phyloP scores from a whole-genome alignment of 2,113 vertebrate genomes.

The Apeltes quadracus region DNA sequence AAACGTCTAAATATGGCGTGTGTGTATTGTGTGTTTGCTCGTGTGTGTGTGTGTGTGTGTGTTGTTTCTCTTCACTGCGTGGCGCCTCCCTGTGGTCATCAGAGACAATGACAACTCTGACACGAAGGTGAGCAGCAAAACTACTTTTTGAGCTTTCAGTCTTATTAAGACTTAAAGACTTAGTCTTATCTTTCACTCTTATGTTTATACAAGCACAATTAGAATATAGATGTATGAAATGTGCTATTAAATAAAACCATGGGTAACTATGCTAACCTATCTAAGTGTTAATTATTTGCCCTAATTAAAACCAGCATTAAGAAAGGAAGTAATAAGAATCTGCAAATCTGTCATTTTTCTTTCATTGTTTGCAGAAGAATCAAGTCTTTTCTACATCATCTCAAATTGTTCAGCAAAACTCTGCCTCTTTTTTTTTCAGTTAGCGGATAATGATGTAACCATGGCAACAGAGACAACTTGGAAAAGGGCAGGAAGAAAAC shows the following conservation, averaged over 20 bases:
- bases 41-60: background rate
- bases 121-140: background rate
- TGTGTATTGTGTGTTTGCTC: background rate
- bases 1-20: background rate
- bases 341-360: slow-evolving; percentile 5
- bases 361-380: slow-evolving; percentile 40
- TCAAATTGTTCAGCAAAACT: slow-evolving; percentile 54
- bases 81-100: slow-evolving; percentile 45
- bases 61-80: background rate
- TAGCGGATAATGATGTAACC: slow-evolving; percentile 71
- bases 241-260: background rate
- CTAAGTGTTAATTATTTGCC: slow-evolving; percentile 22
- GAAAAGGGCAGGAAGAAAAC: slow-evolving; percentile 56
- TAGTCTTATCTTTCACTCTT: too few relatives aligned
- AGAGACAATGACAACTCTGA: slow-evolving; percentile 14
- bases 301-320: slow-evolving; percentile 23
- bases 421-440: slow-evolving; percentile 57
- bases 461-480: slow-evolving; percentile 73
- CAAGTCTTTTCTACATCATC: slow-evolving; percentile 42
- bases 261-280: slow-evolving; percentile 7
- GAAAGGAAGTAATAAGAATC: background rate
- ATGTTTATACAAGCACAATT: slow-evolving; percentile 11
- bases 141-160: slow-evolving; percentile 12
- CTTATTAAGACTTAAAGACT: too few relatives aligned
- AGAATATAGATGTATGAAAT: background rate